Conservation (phyloP, 2,113 vertebrate genomes). For the Ptychochromis oligacanthus region DNA sequence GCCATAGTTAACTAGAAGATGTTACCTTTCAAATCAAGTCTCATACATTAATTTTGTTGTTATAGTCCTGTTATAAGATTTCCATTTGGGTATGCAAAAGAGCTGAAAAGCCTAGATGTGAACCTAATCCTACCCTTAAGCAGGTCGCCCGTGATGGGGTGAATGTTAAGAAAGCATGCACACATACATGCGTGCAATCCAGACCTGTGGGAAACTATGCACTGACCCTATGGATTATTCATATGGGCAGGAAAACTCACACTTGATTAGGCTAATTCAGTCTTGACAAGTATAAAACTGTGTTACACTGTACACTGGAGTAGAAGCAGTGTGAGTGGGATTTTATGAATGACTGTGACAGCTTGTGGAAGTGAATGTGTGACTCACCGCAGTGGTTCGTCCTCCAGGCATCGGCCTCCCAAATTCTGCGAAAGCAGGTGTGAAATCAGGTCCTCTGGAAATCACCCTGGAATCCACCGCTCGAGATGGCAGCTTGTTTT, state of each 20-base stretch:
- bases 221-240: not conserved
- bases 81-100: not conserved
- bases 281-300: not conserved
- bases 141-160: not conserved
- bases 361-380: not conserved
- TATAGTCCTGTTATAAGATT: not conserved
- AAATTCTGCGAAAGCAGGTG: conserved; percentile 97
- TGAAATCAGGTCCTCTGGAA: conserved; percentile 95
- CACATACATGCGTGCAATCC: not conserved
- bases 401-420: conserved; percentile 88
- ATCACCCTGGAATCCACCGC: conserved; percentile 89
- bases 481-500: conserved; percentile 89
- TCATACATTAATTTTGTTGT: not conserved
- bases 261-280: not conserved
- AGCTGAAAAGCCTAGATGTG: too few relatives aligned
- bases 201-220: not conserved
- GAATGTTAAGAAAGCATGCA: not conserved
- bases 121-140: not conserved
- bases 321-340: not conserved
- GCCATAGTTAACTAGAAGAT: not conserved
- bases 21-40: not conserved
- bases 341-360: conserved; percentile 22
- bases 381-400: conserved; percentile 90
- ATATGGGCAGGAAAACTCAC: not conserved
- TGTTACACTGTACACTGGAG: not conserved